Percentiles rank a stretch among this genome's conserved stretches.
Conservation (phyloP, 2,888 invertebrate genomes). For the Torymus texanus region DNA sequence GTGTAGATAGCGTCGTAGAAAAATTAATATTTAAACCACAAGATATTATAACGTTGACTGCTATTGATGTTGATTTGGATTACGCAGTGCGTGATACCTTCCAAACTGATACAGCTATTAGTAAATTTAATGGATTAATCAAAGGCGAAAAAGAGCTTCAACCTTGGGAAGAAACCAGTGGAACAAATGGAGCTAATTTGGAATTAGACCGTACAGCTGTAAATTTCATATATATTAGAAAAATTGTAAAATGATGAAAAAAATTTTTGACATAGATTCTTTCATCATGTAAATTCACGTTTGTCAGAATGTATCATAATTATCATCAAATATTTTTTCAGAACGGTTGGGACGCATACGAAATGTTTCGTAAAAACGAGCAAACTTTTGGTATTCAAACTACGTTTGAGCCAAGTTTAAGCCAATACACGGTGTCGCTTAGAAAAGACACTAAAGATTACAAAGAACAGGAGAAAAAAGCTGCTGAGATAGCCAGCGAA, state of each 20-base stretch:
- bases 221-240: conserved; percentile 59
- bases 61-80: conserved; percentile 90
- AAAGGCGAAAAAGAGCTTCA: conserved; percentile 88
- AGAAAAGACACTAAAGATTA: conserved; percentile 93
- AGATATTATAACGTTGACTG: conserved; percentile 89
- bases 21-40: conserved; percentile 89
- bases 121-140: conserved; percentile 87
- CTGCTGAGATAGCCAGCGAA: conserved; percentile 92
- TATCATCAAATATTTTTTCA: conserved; percentile 58
- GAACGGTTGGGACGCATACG: conserved; percentile 97
- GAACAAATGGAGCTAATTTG: conserved; percentile 79
- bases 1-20: conserved; percentile 84
- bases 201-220: conserved; percentile 84
- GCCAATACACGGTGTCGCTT: conserved; percentile 93
- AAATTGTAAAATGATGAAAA: conserved; percentile 23
- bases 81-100: conserved; percentile 92
- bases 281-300: neutral
- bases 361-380: conserved; percentile 97
- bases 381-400: conserved; percentile 93
- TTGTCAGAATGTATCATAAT: no score
- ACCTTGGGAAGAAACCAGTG: conserved; percentile 87
- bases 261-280: conserved; percentile 9
- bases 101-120: conserved; percentile 92
- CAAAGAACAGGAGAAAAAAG: conserved; percentile 89
- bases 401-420: conserved; percentile 92